These are phyloP conservation scores for Alitta virens DNA, from an alignment of 2,888 invertebrate species.

Conservation along the genomic window DNA sequence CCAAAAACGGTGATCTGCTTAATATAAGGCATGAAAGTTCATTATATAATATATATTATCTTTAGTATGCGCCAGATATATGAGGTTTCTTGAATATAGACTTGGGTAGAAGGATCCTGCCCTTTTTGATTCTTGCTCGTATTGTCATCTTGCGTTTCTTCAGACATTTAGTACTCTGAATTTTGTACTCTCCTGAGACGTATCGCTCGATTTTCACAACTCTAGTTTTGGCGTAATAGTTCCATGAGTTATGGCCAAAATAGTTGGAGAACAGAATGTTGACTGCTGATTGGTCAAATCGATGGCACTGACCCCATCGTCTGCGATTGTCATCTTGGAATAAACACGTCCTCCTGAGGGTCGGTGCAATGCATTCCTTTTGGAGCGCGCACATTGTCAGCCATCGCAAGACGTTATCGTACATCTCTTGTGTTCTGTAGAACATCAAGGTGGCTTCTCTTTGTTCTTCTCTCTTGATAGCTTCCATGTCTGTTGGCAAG, in stretches of 20 bases:
- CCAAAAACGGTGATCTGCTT: too few species aligned
- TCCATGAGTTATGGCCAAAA: constrained; percentile 23
- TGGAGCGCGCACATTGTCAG: constrained; percentile 49
- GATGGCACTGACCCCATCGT: constrained; percentile 23
- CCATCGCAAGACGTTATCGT: constrained; percentile 44
- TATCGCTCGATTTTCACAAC: constrained; percentile 4
- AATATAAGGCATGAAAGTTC: too few species aligned
- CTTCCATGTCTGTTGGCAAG: constrained; percentile 40
- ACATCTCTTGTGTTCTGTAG: constrained; percentile 41
- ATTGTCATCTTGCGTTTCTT: too few species aligned
- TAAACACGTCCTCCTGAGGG: constrained; percentile 26
- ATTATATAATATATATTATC: too few species aligned
- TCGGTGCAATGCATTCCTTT: constrained; percentile 48
- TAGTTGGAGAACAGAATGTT: constrained; percentile 52
- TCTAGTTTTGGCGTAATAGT: constrained; percentile 8
- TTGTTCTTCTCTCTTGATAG: constrained; percentile 40
- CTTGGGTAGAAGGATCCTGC: too few species aligned
- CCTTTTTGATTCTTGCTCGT: too few species aligned
- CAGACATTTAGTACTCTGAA: too few species aligned
- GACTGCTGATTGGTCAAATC: constrained; percentile 53
- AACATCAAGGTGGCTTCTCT: constrained; percentile 37
- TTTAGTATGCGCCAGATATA: too few species aligned
- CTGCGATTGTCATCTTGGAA: neutral
- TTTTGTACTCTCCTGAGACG: neutral
- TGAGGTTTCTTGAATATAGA: too few species aligned